Evolutionary conservation across 2,797 vertebrate genomes (phyloP), one percentile per base, ranked within the genome.

Genomic region (Aselliscus stoliczkanus): DNA sequence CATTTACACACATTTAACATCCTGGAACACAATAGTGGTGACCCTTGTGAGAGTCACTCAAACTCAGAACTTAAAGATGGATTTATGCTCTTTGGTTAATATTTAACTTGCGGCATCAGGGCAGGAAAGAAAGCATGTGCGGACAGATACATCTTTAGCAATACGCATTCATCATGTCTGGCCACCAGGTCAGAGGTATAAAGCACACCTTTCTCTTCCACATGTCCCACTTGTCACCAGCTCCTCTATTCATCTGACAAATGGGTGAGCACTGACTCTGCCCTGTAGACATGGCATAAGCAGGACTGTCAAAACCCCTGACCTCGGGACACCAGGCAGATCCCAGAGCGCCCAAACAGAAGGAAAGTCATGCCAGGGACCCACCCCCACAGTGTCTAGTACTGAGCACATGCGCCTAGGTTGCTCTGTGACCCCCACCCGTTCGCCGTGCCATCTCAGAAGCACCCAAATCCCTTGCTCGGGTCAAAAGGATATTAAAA

Each of bases 151-250:
- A 29, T 34, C 64, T 52, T 23, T 13, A 65, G 56, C 83, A 73
- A 77, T 1, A n/a, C 11, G 54, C 65, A 50, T 1, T 4, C 73
- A 3, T 0, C 52, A 9, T 4, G 2, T 1, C 7, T 1, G 9
- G 93, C 77, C 62, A 7, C 18, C 60, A 17, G 5, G 34, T 42
- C 37, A 29, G 47, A 34, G 4, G 0, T 0, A 23, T 0, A 52
- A 23, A 72, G 11, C 29, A 11, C 27, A 11, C 1, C 72, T 42
- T 37, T 13, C 34, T 4, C 6, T 3, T 2, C 9, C 72, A 3
- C 17, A n/a, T 31, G 39, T 13, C 23, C 21, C 72, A 1, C 73
- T 25, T 0, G 0, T 21, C 44, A 29, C 50, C 23, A 18, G 11
- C 27, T 42, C 75, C 9, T 27, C 11, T 3, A 25, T 5, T 15